Base-by-base conservation (phyloP, 2,888 invertebrate species). In the Tetramorium bicarinatum region DNA sequence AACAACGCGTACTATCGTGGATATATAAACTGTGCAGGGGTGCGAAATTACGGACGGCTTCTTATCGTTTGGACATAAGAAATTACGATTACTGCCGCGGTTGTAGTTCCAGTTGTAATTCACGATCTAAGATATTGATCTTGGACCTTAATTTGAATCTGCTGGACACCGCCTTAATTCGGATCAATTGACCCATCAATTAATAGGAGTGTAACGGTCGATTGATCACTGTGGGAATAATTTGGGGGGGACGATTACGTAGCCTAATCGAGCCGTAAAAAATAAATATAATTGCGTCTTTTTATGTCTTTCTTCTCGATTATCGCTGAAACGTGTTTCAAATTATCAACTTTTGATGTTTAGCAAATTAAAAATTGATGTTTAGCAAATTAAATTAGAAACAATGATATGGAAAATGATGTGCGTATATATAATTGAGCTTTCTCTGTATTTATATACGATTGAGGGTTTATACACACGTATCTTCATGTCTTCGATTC, bases 91-190 rank as follows among this genome's bases (percentile, higher is more conserved):
- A 88, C 13, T 61, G 87, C 66, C 25, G 82, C 81, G 84, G 75
- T 85, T 67, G 85, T 85, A 83, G 84, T 90, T 87, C 87, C 89
- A 87, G 29, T 34, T 34, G 29, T 34, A 34, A 91, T 92, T 87
- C 86, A 85, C 85, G 59, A 85, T 85, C 76, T 88, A 87, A 90
- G 89, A 91, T 91, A 91, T 91, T 90, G 90, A 92, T 91, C 91
- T 91, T 89, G 91, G 90, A 92, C 91, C 91, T 91, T 89, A 91
- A 91, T 92, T 90, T 91, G 89, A 91, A 91, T 91, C 87, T 88
- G 87, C 87, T 87, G 86, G 87, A 88, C 84, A 88, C 83, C 87
- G 86, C 88, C 84, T 90, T 89, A 90, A 91, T 90, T 90, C 90
- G 83, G 88, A 87, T 89, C 89, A 90, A 91, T 91, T 88, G 90